Evolutionary conservation across 1,140 invertebrate species (phyloP).

Genomic region (Drosophila sulfurigaster): DNA sequence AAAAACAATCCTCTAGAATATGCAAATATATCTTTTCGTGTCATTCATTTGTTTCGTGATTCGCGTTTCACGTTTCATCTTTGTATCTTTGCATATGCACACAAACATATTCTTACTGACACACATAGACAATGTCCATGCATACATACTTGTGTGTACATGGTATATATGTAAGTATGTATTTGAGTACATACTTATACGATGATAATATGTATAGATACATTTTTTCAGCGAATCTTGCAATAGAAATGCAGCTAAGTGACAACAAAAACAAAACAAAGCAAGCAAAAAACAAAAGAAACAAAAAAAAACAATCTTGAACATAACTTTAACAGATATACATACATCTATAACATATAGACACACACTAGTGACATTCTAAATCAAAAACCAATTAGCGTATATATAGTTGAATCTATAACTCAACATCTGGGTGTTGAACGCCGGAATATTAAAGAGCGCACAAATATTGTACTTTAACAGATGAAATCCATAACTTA

Average conservation of each 20-base stretch:
- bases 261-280: background rate
- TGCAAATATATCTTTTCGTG: background rate
- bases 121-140: conserved; percentile 22
- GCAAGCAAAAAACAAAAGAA: too few relatives aligned
- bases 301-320: background rate
- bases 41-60: background rate
- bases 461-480: conserved; percentile 79
- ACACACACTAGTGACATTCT: conserved; percentile 40
- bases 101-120: conserved; percentile 12
- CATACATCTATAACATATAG: conserved; percentile 9
- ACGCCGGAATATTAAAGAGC: conserved; percentile 71
- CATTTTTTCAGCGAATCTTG: conserved; percentile 26
- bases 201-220: conserved; percentile 21
- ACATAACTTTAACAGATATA: conserved; percentile 4
- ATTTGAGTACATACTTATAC: conserved; percentile 6
- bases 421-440: conserved; percentile 51
- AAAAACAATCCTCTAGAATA: background rate
- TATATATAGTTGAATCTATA: conserved; percentile 58
- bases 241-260: conserved; percentile 2
- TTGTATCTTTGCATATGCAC: too few relatives aligned
- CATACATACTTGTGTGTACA: conserved; percentile 13
- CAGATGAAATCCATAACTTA: conserved; percentile 71
- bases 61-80: too few relatives aligned
- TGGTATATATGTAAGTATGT: too few relatives aligned
- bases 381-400: conserved; percentile 59